phyloP scores from a whole-genome alignment of 2,113 vertebrate genomes.

The Thalassarche chlororhynchos region DNA sequence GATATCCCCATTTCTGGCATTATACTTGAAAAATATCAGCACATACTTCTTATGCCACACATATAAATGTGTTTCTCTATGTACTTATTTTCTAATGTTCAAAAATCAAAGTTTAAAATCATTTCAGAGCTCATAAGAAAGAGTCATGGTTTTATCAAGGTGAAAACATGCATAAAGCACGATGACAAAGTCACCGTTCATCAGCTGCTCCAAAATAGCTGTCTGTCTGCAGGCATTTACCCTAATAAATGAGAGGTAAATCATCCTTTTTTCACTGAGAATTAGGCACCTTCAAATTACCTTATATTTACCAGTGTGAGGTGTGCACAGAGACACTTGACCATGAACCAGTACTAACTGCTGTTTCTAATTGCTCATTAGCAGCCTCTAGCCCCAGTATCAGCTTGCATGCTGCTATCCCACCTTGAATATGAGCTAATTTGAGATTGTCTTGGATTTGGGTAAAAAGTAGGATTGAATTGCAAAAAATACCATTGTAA shows the following conservation, averaged over 20 bases:
- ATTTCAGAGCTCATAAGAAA: background rate
- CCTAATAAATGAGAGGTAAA: background rate
- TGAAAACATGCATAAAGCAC: background rate
- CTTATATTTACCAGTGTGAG: background rate
- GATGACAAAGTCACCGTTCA: background rate
- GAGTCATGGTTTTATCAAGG: background rate
- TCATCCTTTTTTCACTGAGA: background rate
- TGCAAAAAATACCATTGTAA: background rate
- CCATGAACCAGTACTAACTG: background rate
- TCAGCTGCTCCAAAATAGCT: background rate
- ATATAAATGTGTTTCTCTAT: background rate
- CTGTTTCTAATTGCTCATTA: background rate
- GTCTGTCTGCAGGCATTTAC: background rate
- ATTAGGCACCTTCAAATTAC: background rate
- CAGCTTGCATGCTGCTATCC: background rate
- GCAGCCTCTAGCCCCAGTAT: background rate
- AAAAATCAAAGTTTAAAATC: background rate
- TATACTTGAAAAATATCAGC: background rate
- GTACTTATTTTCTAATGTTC: background rate
- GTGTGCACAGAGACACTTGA: background rate
- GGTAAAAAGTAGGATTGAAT: background rate
- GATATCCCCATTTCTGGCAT: background rate
- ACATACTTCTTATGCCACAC: background rate
- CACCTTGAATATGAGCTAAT: background rate
- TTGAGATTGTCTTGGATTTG: background rate